Evolutionary conservation across 2,113 vertebrate species (phyloP).

Genomic region (Piaya cayana): DNA sequence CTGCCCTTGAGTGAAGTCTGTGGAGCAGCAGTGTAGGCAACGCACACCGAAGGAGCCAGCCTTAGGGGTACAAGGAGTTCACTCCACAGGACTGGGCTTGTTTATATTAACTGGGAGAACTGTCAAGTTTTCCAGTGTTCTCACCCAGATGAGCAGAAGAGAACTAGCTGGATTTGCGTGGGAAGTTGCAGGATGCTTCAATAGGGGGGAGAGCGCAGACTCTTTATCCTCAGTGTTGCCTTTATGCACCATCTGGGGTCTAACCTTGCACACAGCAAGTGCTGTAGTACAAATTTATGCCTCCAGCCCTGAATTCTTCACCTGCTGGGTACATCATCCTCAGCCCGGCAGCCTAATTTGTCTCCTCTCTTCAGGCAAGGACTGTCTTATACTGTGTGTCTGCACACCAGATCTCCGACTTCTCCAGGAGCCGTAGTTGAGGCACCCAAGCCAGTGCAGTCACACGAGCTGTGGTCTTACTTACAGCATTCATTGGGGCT

Average conservation of each 20-base stretch:
- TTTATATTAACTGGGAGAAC: not conserved
- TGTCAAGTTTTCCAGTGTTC: not conserved
- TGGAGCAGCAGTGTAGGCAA: accelerated
- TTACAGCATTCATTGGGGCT: not conserved
- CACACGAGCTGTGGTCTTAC: accelerated
- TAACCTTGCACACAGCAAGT: accelerated
- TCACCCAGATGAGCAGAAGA: not conserved
- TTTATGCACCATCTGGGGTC: accelerated
- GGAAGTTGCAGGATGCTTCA: not conserved
- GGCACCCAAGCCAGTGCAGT: not conserved
- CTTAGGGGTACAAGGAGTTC: not conserved
- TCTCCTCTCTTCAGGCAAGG: not conserved
- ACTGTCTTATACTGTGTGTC: no score
- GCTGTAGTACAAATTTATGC: not conserved
- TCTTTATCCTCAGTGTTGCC: not conserved
- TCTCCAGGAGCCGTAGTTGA: not conserved
- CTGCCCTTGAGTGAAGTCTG: not conserved
- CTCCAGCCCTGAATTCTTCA: not conserved
- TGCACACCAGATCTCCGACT: not conserved
- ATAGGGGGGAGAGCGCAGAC: no score
- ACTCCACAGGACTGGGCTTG: not conserved
- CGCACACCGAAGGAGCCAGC: not conserved
- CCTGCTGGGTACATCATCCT: not conserved
- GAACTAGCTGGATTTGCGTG: accelerated
- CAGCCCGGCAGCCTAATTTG: not conserved